Evolutionary conservation across 2,113 vertebrate genomes (phyloP), one percentile per base, ranked within the genome.

Genomic region (Caloenas nicobarica): DNA sequence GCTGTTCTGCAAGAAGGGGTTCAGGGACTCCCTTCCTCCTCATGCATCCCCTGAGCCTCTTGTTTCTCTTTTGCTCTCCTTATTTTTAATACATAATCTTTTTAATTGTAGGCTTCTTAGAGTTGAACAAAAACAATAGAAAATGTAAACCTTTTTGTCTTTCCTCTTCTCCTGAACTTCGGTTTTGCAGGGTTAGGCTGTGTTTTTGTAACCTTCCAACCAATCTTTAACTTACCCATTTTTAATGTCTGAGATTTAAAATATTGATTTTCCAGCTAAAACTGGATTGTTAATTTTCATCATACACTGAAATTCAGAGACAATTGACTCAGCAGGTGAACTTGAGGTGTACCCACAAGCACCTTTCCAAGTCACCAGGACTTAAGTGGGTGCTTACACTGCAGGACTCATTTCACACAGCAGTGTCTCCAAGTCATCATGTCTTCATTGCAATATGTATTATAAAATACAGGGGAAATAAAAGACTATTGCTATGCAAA

Each of bases 21-120:
- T 58, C 29, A 69, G 38, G 19, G 38, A 21, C 10, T 73, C n/a
- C 7, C 8, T 34, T 28, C 15, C 19, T 83, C 31, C 16, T 54
- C 1, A 0, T 0, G 0, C 34, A 29, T 23, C 5, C 28, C 7
- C n/a, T 28, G 7, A 48, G 7, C 11, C 13, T 46, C 38, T 48
- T 36, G 14, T 24, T 22, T 62, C 6, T 38, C 28, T 23, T 64
- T 54, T 29, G 3, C 9, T 9, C 11, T 29, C 2, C 6, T 78
- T 76, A 28, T 62, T 71, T 60, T 25, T 28, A 40, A 21, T 33
- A 50, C 1, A 1, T 34, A 4, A 2, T 10, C n/a, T 36, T 53
- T 64, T 7, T 44, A 68, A 68, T 13, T 79, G 5, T 6, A 50
- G 21, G 2, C 50, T 79, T 74, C 33, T 40, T 57, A 40, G 13